Conservation (phyloP, 2,113 vertebrate genomes). For the Machaerirhynchus nigripectus region DNA sequence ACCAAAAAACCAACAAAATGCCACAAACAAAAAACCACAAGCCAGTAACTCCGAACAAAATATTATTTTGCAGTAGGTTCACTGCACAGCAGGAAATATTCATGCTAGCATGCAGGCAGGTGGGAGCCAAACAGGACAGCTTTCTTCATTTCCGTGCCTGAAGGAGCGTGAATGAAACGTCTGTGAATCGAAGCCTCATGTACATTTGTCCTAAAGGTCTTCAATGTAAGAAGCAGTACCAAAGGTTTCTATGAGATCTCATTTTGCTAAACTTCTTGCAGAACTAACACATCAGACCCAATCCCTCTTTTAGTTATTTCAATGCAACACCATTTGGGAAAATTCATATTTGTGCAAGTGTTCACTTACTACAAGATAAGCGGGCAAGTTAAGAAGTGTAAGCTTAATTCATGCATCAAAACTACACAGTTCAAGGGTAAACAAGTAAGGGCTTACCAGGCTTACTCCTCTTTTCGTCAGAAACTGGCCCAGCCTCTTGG, state of each 20-base stretch:
- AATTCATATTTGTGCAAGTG: not conserved
- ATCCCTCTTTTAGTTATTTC: not conserved
- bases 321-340: not conserved
- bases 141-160: not conserved
- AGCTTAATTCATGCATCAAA: not conserved
- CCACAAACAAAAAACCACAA: not conserved
- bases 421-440: not conserved
- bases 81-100: not conserved
- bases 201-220: not conserved
- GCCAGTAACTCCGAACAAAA: not conserved
- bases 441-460: constrained; percentile 74
- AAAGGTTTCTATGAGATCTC: not conserved
- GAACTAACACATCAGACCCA: not conserved
- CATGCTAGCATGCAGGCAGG: not conserved
- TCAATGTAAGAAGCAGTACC: not conserved
- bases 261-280: not conserved
- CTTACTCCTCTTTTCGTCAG: constrained; percentile 92
- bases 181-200: not conserved
- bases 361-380: not conserved
- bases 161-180: not conserved
- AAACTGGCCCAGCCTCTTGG: constrained; percentile 92
- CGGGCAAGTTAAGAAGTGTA: not conserved
- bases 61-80: not conserved
- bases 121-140: not conserved
- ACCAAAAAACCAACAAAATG: not conserved